Evolutionary conservation across 2,888 invertebrate genomes (phyloP).

Genomic region (Rhodophaea formosa): DNA sequence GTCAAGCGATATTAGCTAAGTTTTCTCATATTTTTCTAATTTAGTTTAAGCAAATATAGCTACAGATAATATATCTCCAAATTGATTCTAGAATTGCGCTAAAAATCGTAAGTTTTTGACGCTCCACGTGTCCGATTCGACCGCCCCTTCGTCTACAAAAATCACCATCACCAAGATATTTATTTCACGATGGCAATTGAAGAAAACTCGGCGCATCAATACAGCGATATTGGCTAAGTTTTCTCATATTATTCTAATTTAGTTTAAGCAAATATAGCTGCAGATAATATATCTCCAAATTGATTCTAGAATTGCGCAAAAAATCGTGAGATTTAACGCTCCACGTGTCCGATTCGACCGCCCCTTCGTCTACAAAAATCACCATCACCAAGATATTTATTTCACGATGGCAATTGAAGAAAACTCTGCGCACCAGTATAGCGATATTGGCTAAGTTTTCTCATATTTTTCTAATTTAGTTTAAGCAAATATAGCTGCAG

Average conservation of each 20-base stretch:
- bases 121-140: not conserved
- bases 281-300: too few relatives aligned
- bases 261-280: too few relatives aligned
- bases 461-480: conserved; percentile 56
- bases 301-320: not conserved
- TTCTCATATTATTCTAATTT: conserved; percentile 55
- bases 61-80: too few relatives aligned
- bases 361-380: conserved; percentile 24
- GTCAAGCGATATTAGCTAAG: too few relatives aligned
- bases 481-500: too few relatives aligned
- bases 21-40: too few relatives aligned
- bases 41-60: too few relatives aligned
- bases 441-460: conserved; percentile 54
- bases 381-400: conserved; percentile 41
- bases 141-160: conserved; percentile 19
- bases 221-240: conserved; percentile 53
- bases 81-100: not conserved
- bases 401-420: conserved; percentile 45
- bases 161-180: conserved; percentile 37
- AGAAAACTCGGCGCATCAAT: conserved; percentile 41
- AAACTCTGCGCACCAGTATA: conserved; percentile 41
- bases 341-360: not conserved
- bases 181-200: conserved; percentile 46
- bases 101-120: not conserved
- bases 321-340: not conserved